Conservation (phyloP, 2,888 invertebrate genomes). For the Prosapia bicincta region DNA sequence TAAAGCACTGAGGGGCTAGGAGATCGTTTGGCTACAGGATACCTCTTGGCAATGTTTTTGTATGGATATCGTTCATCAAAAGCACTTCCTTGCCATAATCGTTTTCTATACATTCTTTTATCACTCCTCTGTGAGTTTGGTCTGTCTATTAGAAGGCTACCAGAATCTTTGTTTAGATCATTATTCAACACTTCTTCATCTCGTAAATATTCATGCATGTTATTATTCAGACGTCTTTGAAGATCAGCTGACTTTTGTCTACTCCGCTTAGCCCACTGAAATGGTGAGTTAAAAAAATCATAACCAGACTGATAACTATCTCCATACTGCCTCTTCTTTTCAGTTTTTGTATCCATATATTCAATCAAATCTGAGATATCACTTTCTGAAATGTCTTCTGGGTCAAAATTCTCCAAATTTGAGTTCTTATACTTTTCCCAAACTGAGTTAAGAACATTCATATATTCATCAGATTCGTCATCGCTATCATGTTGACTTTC, state of each 20-base stretch:
- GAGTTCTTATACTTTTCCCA: slow-evolving; percentile 57
- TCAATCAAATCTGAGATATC: slow-evolving; percentile 39
- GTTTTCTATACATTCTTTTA: slow-evolving; percentile 18
- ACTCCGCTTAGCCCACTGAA: slow-evolving; percentile 33
- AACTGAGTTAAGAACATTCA: slow-evolving; percentile 53
- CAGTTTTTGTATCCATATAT: slow-evolving; percentile 35
- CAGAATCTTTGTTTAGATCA: slow-evolving; percentile 19
- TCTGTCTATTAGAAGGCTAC: slow-evolving; percentile 19
- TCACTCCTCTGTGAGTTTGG: not conserved
- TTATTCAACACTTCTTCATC: slow-evolving; percentile 20
- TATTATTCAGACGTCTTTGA: slow-evolving; percentile 5
- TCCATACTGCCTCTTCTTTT: slow-evolving; percentile 32
- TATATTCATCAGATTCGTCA: slow-evolving; percentile 53
- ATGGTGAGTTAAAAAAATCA: slow-evolving; percentile 37
- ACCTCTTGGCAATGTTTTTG: slow-evolving; percentile 34
- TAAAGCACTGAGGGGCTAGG: slow-evolving; percentile 22
- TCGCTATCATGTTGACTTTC: slow-evolving; percentile 37
- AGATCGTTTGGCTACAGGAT: slow-evolving; percentile 36
- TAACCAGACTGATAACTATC: slow-evolving; percentile 35
- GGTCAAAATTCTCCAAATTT: slow-evolving; percentile 30
- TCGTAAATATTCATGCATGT: slow-evolving; percentile 11
- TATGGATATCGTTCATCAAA: slow-evolving; percentile 35
- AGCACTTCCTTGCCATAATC: slow-evolving; percentile 30
- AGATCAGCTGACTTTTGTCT: slow-evolving; percentile 28
- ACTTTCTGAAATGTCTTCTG: slow-evolving; percentile 38